phyloP scores from a whole-genome alignment of 2,113 vertebrate species.

The Leptobrachium ailaonicum region DNA sequence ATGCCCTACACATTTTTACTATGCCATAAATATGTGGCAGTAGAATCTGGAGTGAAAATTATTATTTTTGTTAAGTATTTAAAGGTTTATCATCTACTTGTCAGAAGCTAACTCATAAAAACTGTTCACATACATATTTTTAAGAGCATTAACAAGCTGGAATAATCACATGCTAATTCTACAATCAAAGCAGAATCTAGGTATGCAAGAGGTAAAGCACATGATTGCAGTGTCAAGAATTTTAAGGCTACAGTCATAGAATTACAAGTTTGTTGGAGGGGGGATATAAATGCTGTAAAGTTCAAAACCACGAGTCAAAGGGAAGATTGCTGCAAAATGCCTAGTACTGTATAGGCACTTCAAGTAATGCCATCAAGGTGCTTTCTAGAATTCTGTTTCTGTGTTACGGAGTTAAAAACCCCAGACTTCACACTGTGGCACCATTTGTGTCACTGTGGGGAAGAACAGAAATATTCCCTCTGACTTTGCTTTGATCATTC shows the following conservation, averaged over 20 bases:
- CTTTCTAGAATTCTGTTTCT: constrained; percentile 12
- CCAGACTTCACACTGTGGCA: constrained; percentile 27
- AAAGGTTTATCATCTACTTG: not conserved
- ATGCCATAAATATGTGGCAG: too few relatives aligned
- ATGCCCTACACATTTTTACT: too few relatives aligned
- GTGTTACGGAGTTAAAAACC: constrained; percentile 27
- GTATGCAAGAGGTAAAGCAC: not conserved
- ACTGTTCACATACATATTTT: not conserved
- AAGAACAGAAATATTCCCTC: constrained; percentile 45
- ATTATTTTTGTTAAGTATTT: too few relatives aligned
- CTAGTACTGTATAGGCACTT: constrained; percentile 5
- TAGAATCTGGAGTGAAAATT: too few relatives aligned
- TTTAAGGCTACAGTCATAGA: not conserved
- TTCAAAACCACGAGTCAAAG: constrained; percentile 32
- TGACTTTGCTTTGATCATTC: constrained; percentile 42
- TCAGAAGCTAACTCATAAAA: not conserved
- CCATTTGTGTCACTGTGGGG: constrained; percentile 49
- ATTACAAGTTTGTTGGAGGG: constrained; percentile 7
- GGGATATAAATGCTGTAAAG: constrained; percentile 15
- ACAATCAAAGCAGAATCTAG: constrained; percentile 22
- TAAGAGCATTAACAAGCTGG: not conserved
- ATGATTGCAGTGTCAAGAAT: constrained; percentile 25
- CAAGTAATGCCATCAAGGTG: constrained; percentile 11
- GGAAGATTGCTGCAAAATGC: constrained; percentile 20
- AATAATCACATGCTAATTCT: constrained; percentile 38